These are phyloP conservation scores for Herminia tarsipennalis DNA, from an alignment of 2,888 invertebrate species.

Conservation along the genomic window DNA sequence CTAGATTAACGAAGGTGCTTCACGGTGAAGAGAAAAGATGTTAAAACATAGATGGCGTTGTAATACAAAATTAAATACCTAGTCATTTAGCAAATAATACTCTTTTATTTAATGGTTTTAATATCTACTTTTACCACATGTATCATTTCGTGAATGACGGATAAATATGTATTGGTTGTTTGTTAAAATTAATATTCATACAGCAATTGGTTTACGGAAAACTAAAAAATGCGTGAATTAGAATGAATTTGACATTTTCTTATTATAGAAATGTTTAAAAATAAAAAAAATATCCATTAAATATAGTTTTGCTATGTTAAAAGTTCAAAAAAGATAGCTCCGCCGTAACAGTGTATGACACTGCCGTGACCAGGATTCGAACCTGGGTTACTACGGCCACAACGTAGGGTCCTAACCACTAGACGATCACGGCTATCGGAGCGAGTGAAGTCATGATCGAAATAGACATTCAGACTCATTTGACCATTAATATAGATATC, in stretches of 20 bases:
- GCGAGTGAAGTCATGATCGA: slow-evolving; percentile 37
- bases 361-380: slow-evolving; percentile 90
- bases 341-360: slow-evolving; percentile 73
- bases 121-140: too few relatives aligned
- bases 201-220: too few relatives aligned
- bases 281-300: slow-evolving; percentile 2
- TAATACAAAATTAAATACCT: too few relatives aligned
- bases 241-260: too few relatives aligned
- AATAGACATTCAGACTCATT: neutral
- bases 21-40: too few relatives aligned
- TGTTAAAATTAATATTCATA: too few relatives aligned
- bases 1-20: neutral
- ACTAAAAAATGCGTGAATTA: too few relatives aligned
- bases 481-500: neutral
- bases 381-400: slow-evolving; percentile 92
- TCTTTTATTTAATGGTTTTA: too few relatives aligned
- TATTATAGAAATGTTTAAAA: neutral
- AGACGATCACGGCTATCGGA: slow-evolving; percentile 89
- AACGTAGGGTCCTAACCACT: slow-evolving; percentile 91
- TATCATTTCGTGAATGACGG: too few relatives aligned
- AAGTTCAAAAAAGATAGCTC: slow-evolving; percentile 40
- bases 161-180: too few relatives aligned
- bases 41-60: slow-evolving; percentile 48
- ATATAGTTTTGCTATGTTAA: neutral
- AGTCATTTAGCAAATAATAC: too few relatives aligned